A percentile compares a stretch with the other conserved stretches of the same genome.
phyloP scores from a whole-genome alignment of 2,113 vertebrate genomes.

The Salvelinus sp. region DNA sequence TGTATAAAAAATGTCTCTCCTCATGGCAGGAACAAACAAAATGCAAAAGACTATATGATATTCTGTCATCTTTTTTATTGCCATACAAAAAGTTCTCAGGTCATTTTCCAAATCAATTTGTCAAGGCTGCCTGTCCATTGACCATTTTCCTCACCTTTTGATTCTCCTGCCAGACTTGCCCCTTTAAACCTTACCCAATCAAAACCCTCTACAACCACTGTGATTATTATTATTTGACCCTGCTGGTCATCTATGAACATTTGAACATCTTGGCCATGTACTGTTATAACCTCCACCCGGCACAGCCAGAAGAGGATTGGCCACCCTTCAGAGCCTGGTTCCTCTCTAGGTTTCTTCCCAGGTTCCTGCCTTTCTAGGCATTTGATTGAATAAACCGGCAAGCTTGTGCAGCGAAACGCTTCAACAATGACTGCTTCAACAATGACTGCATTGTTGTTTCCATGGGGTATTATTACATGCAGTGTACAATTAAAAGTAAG shows the following conservation, averaged over 20 bases:
- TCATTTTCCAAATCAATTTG: slow-evolving; percentile 9
- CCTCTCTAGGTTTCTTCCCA: too few species aligned
- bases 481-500: slow-evolving; percentile 32
- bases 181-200: slow-evolving; percentile 11
- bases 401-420: neutral
- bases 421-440: slow-evolving; percentile 2
- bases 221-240: too few species aligned
- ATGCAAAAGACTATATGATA: neutral
- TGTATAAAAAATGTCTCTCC: too few species aligned
- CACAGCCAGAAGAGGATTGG: too few species aligned
- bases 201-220: neutral
- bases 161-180: neutral
- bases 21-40: too few species aligned
- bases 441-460: slow-evolving; percentile 15
- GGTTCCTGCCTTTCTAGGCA: too few species aligned
- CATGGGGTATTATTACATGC: slow-evolving; percentile 27
- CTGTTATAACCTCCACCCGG: too few species aligned
- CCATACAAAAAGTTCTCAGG: neutral
- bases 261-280: too few species aligned
- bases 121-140: neutral
- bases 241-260: too few species aligned
- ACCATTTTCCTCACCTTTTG: neutral
- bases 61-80: neutral
- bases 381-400: neutral
- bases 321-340: too few species aligned